Base-by-base conservation (phyloP, 2,888 invertebrate genomes). In the Chrysodeixis includens region DNA sequence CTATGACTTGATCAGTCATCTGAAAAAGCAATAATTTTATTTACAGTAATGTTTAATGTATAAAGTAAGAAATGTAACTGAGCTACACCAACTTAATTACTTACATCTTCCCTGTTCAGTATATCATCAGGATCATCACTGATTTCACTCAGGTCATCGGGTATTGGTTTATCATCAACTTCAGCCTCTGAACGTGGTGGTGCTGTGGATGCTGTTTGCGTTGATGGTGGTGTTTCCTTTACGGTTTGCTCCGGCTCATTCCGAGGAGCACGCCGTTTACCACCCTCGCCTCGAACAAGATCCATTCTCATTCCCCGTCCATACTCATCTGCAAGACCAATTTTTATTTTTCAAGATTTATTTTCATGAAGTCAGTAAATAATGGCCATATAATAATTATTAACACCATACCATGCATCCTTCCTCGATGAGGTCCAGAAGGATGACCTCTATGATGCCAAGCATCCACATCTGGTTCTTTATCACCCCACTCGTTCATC, bases 111-210 rank as follows among this genome's bases (percentile, higher is more conserved):
- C 91, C 97, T 96, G 75, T 98, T 97, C 5, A 98, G 95, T 84
- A 98, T 98, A 83, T 98, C 98, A 89, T 98, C 98, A 61, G 98
- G 98, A 90, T 98, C 98, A 82, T 98, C 98, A 86, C 98, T 98
- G 70, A 98, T 98, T 91, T 98, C 98, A 89, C 98, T 98, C 14
- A 98, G 96, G 88, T 98, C 97, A 84, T 97, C 96, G 79, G 97
- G 95, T 84, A 97, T 92, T 74, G 96, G 89, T 86, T 95, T 88
- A 79, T 96, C 95, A 70, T 96, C 88, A 71, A 92, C 86, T 78
- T 95, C 95, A 44, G 93, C 84, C 1, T 96, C 96, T 8, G 91
- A 80, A 65, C 81, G 86, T 60, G 78, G 83, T 55, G 81, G 73
- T 9, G 82, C 71, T 12, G 81, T 46, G 5, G 76, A 88, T 62